Percentiles rank a stretch among this genome's conserved stretches.
Evolutionary conservation across 2,113 vertebrate species (phyloP).

Genomic region (Eptesicus fuscus): DNA sequence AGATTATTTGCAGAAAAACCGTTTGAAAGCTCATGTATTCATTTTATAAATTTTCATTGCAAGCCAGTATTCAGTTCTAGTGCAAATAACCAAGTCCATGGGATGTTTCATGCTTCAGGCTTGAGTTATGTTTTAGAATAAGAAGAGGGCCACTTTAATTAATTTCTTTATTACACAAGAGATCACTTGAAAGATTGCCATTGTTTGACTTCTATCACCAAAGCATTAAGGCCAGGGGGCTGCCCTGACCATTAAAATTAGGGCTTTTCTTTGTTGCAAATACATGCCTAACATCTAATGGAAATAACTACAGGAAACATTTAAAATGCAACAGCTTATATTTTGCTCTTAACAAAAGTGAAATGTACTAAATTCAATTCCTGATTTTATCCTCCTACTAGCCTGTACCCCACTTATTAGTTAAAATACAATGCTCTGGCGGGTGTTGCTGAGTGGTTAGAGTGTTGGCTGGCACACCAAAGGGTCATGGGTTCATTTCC

Average conservation of each 20-base stretch:
- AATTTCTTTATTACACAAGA: not conserved
- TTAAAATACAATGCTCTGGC: not conserved
- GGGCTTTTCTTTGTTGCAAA: not conserved
- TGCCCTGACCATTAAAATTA: not conserved
- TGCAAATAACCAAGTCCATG: not conserved
- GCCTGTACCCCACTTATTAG: not conserved
- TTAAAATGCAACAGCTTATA: not conserved
- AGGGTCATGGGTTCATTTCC: no score
- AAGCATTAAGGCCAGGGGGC: not conserved
- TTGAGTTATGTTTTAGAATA: conserved; percentile 11
- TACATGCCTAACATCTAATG: not conserved
- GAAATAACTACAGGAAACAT: conserved; percentile 11
- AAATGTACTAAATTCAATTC: not conserved
- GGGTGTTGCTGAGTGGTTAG: no score
- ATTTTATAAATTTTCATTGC: conserved; percentile 10
- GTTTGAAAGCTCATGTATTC: not conserved
- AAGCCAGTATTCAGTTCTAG: not conserved
- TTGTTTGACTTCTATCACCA: not conserved
- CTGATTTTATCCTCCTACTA: not conserved
- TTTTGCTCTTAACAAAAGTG: not conserved
- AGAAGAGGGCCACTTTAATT: not conserved
- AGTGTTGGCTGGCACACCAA: no score
- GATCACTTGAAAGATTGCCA: not conserved
- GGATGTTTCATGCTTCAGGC: not conserved
- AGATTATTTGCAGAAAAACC: conserved; percentile 21